These are phyloP conservation scores for Halcyon smyrnensis DNA, from an alignment of 2,797 vertebrate genomes.

Conservation along the genomic window DNA sequence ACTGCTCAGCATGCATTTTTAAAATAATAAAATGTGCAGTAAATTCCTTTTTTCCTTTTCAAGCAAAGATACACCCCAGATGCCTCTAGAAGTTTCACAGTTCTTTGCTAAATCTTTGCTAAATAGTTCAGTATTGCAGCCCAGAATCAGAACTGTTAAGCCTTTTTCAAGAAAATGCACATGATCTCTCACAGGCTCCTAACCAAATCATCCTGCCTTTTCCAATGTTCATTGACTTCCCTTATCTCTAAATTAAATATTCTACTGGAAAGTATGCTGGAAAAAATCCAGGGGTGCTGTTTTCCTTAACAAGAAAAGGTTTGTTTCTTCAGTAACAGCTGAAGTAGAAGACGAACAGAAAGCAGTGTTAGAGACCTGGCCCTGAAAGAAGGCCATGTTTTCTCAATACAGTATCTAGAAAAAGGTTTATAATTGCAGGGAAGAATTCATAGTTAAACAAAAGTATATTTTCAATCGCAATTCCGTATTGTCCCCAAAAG, in stretches of 20 bases:
- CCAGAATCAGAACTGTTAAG: background rate
- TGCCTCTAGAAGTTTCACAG: too few relatives aligned
- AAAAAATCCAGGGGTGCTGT: background rate
- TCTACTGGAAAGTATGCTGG: background rate
- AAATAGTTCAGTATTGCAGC: background rate
- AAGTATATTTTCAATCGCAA: background rate
- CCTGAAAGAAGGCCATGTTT: background rate
- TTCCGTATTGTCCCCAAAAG: background rate
- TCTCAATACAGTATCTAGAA: background rate
- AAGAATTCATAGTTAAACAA: background rate
- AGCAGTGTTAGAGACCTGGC: background rate
- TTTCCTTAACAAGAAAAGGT: constrained; percentile 8
- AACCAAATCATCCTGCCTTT: background rate
- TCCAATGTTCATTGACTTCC: background rate
- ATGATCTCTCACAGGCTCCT: background rate
- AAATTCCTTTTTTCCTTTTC: background rate
- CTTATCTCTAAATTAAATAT: constrained; percentile 23
- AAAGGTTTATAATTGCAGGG: background rate
- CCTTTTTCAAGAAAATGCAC: background rate
- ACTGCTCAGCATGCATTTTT: background rate
- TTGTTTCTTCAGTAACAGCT: background rate
- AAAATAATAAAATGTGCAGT: background rate
- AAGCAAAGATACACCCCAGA: background rate
- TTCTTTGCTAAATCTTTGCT: background rate
- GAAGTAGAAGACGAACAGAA: background rate